Base-by-base conservation (phyloP, 2,113 vertebrate genomes). In the Dipodomys merriami region DNA sequence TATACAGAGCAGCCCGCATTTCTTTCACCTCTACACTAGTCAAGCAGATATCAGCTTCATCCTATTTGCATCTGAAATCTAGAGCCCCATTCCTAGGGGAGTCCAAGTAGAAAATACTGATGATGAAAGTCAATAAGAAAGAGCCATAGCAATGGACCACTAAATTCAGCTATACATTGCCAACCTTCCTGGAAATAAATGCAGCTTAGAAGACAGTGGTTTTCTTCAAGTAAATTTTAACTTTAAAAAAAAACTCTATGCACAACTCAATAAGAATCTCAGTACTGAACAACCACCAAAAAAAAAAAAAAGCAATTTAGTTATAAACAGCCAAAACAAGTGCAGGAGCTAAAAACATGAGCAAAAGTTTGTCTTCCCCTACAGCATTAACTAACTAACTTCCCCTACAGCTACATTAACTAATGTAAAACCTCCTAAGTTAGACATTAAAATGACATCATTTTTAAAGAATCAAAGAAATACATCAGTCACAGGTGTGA, bases 31-130 rank as follows among this genome's bases (percentile, higher is more conserved):
- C 83, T 64, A 15, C 27, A 23, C 19, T 69, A 89, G 60, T 79
- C 88, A 88, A 29, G 68, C 25, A n/a, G 29, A 78, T 30, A 92
- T 93, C 95, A 96, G 83, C 82, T 95, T 88, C 79, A 92, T 96
- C 94, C 89, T 96, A 94, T 97, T 97, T 97, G 96, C 92, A 94
- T 97, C 94, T 93, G 81, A 96, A 97, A 91, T 88, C 85, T 85
- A 83, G 83, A 94, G 83, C 92, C 85, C 79, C 72, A 85, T 77
- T 95, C 96, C 94, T 73, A 90, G 86, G 67, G 87, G 2, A 83
- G 69, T 87, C 91, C 90, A 95, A 93, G 85, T 89, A 95, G 90
- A n/a, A 89, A 97, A 94, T 72, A 94, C 86, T 94, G 73, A 85
- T 94, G 73, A 82, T 90, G 83, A 89, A 91, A 95, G 68, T 94